Evolutionary conservation across 2,113 vertebrate genomes (phyloP).

Genomic region (Halcyon malimbica): DNA sequence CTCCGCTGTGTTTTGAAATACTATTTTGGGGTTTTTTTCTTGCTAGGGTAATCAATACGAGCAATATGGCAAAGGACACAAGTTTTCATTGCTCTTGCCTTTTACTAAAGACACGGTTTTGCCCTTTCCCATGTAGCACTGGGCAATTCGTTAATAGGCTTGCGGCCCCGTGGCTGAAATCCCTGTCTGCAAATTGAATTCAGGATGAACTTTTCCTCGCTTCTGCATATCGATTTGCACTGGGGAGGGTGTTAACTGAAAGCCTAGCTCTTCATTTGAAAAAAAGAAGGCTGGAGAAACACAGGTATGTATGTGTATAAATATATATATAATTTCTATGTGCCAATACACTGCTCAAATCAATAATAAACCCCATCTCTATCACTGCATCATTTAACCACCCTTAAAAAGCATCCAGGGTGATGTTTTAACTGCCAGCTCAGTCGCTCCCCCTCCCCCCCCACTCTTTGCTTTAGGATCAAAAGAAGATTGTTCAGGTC

Average conservation of each 20-base stretch:
- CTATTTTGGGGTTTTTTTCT: not conserved
- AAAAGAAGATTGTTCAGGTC: not conserved
- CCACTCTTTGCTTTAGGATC: not conserved
- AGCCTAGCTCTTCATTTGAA: not conserved
- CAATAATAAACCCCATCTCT: not conserved
- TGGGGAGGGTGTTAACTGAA: not conserved
- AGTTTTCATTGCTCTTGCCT: not conserved
- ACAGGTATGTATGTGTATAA: accelerated
- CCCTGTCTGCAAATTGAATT: not conserved
- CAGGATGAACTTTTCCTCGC: not conserved
- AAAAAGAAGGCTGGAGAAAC: not conserved
- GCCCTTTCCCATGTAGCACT: not conserved
- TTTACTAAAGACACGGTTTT: accelerated
- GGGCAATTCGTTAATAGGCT: not conserved
- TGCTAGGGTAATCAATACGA: not conserved
- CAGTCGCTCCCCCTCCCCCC: not conserved
- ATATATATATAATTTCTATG: not conserved
- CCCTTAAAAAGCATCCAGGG: not conserved
- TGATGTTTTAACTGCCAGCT: not conserved
- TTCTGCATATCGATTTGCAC: not conserved
- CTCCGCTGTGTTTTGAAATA: not conserved
- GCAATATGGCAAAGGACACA: not conserved
- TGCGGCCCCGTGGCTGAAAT: not conserved
- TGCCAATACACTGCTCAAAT: not conserved
- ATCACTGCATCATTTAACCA: not conserved